These are phyloP conservation scores for Clarias gariepinus DNA, from an alignment of 2,113 vertebrate species.

Conservation along the genomic window DNA sequence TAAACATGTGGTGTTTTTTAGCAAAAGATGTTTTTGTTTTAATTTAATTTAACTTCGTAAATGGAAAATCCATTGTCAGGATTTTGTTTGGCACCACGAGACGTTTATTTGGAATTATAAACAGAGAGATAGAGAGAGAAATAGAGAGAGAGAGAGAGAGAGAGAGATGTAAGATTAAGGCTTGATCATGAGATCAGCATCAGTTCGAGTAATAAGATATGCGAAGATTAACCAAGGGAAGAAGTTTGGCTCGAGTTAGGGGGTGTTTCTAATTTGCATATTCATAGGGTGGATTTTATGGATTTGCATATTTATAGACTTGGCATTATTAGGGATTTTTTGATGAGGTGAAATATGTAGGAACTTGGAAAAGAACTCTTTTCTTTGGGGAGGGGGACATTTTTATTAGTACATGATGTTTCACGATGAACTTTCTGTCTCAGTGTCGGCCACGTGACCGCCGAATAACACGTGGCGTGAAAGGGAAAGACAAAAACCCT, in stretches of 20 bases:
- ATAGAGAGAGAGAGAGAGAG: neutral
- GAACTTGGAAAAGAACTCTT: neutral
- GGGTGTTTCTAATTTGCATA: neutral
- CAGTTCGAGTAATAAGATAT: neutral
- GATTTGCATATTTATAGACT: neutral
- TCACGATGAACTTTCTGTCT: neutral
- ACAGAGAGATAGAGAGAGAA: neutral
- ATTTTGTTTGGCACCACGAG: neutral
- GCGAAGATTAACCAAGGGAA: neutral
- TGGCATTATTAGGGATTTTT: neutral
- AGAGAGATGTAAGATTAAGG: neutral
- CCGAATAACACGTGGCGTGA: neutral
- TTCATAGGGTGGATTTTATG: neutral
- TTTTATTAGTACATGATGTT: neutral
- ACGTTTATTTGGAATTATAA: neutral
- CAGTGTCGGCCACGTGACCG: neutral
- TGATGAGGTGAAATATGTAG: neutral
- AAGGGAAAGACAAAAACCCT: neutral
- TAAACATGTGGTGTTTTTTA: neutral
- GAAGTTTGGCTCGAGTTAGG: neutral
- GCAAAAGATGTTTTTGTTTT: no score
- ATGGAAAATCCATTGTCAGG: neutral
- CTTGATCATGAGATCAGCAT: neutral
- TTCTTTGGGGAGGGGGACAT: neutral
- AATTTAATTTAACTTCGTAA: neutral